A percentile compares a stretch with the other conserved stretches of the same genome.
phyloP scores from a whole-genome alignment of 1,140 invertebrate genomes.

The Nephotettix cincticeps region DNA sequence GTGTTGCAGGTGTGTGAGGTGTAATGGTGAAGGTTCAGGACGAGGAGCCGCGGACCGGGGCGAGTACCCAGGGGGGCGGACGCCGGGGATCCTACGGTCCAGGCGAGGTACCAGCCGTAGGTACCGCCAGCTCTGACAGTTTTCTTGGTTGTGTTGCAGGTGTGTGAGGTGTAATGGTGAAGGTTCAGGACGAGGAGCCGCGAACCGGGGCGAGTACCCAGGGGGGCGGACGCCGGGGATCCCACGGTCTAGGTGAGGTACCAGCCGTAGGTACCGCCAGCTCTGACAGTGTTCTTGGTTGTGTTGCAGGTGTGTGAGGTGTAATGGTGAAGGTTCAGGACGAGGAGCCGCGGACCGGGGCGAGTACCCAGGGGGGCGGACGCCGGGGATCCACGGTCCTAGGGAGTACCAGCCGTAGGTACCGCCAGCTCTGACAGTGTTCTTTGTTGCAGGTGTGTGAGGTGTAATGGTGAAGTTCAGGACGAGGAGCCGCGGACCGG shows the following conservation, averaged over 20 bases:
- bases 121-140: too few relatives aligned
- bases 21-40: slow-evolving; percentile 48
- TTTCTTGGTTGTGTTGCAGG: too few relatives aligned
- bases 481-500: too few relatives aligned
- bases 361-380: background rate
- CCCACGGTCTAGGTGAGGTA: slow-evolving; percentile 29
- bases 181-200: slow-evolving; percentile 45
- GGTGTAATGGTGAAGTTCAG: too few relatives aligned
- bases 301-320: too few relatives aligned
- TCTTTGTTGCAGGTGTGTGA: too few relatives aligned
- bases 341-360: slow-evolving; percentile 40
- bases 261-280: slow-evolving; percentile 36
- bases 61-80: background rate
- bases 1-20: too few relatives aligned
- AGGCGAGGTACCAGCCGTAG: slow-evolving; percentile 33
- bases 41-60: slow-evolving; percentile 40
- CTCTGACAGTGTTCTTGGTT: too few relatives aligned
- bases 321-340: slow-evolving; percentile 48
- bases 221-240: background rate
- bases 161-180: slow-evolving; percentile 47
- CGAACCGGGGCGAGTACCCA: slow-evolving; percentile 32
- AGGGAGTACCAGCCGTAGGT: slow-evolving; percentile 32
- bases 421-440: too few relatives aligned
- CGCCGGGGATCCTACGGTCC: slow-evolving; percentile 14
- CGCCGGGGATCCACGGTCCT: slow-evolving; percentile 11